Conservation (phyloP, 23 tunicate species). For the Phallusia fumigata region DNA sequence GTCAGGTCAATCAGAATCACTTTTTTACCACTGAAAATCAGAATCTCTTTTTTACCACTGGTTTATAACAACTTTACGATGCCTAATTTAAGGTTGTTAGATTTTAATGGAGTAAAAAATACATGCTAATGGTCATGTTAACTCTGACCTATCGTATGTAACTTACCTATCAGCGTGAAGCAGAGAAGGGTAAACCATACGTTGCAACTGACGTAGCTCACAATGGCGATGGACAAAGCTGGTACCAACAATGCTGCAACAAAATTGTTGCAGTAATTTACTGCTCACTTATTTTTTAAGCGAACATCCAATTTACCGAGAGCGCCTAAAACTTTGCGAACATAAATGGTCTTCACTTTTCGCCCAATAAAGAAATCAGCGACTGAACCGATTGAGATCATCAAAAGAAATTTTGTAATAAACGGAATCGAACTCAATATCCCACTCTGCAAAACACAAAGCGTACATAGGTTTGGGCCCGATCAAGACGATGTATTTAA, state of each 20-base stretch:
- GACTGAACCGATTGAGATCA: neutral
- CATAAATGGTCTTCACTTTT: neutral
- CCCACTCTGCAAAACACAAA: conserved; percentile 24
- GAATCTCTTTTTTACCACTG: too few relatives aligned
- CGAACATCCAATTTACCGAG: neutral
- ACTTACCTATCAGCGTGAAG: conserved; percentile 33
- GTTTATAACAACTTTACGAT: too few relatives aligned
- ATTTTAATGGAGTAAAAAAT: too few relatives aligned
- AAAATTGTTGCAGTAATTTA: neutral
- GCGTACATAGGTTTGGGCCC: neutral
- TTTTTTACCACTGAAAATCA: too few relatives aligned
- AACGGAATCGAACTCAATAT: conserved; percentile 22
- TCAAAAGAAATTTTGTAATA: conserved; percentile 4
- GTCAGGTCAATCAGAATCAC: too few relatives aligned
- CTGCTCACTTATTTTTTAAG: neutral
- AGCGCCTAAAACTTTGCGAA: conserved; percentile 6
- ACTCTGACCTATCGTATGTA: neutral
- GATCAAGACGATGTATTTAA: neutral
- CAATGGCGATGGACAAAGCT: neutral
- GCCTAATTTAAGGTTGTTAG: too few relatives aligned
- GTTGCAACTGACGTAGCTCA: conserved; percentile 18
- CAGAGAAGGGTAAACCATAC: neutral
- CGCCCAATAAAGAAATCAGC: conserved; percentile 6
- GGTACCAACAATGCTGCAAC: conserved; percentile 22
- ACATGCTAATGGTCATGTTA: too few relatives aligned